These are phyloP conservation scores for Drepanosiphum platanoidis DNA, from an alignment of 2,888 invertebrate genomes.

Conservation along the genomic window DNA sequence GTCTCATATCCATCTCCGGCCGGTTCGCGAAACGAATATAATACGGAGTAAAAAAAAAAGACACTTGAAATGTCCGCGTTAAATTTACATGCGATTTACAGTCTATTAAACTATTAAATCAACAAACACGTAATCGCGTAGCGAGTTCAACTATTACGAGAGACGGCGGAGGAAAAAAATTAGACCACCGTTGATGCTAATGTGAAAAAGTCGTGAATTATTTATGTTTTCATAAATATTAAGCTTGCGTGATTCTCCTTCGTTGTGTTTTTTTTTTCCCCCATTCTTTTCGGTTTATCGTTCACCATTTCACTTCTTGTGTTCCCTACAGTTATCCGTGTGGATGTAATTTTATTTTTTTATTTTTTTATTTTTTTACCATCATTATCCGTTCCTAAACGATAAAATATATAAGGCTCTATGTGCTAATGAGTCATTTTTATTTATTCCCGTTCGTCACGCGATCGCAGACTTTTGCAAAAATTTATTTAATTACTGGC, in stretches of 20 bases:
- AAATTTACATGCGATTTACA: slow-evolving; percentile 27
- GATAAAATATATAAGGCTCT: slow-evolving; percentile 16
- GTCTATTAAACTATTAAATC: slow-evolving; percentile 44
- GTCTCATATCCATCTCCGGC: not conserved
- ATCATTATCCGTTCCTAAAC: slow-evolving; percentile 3
- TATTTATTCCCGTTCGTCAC: slow-evolving; percentile 28
- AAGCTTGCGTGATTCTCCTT: slow-evolving; percentile 36
- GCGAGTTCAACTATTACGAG: slow-evolving; percentile 12
- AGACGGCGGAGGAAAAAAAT: slow-evolving; percentile 3
- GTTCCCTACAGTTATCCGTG: not conserved
- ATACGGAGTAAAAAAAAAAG: not conserved
- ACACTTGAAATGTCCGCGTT: slow-evolving; percentile 24
- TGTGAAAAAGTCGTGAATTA: slow-evolving; percentile 42
- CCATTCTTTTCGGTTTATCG: not conserved
- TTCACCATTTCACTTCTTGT: slow-evolving; percentile 1
- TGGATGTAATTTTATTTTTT: too few species aligned
- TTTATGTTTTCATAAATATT: slow-evolving; percentile 49
- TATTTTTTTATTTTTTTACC: not conserved
- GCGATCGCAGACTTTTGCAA: slow-evolving; percentile 10
- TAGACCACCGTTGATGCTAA: slow-evolving; percentile 26
- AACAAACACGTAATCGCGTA: not conserved
- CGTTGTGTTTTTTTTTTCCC: not conserved
- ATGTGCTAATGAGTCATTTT: slow-evolving; percentile 33
- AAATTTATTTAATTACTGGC: slow-evolving; percentile 14
- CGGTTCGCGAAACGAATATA: not conserved